Evolutionary conservation across 2,888 invertebrate genomes (phyloP).

Genomic region (Melangyna quadrimaculata): DNA sequence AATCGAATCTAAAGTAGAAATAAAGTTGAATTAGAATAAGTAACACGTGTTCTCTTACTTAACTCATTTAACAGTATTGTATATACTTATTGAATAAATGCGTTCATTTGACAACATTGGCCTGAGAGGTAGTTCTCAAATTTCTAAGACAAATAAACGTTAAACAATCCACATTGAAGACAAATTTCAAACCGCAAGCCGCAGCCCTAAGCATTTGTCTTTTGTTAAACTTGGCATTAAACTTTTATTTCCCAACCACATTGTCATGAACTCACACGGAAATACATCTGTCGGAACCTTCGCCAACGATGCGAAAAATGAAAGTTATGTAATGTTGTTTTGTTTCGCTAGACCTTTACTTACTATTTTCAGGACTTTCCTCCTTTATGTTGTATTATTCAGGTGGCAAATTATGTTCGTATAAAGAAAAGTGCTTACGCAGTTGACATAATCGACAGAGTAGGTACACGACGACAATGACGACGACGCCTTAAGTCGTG

Average conservation of each 20-base stretch:
- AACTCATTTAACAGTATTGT: too few species aligned
- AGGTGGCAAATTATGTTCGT: conserved; percentile 54
- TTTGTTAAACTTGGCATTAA: background rate
- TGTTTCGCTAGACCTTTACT: background rate
- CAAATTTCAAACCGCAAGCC: too few species aligned
- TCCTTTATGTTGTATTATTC: conserved; percentile 29
- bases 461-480: conserved; percentile 53
- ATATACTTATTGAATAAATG: too few species aligned
- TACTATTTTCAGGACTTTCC: background rate
- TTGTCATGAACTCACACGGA: background rate
- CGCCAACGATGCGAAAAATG: background rate
- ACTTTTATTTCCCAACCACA: background rate
- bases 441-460: conserved; percentile 70
- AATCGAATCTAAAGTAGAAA: too few species aligned
- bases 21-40: too few species aligned
- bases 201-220: too few species aligned
- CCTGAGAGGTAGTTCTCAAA: too few species aligned
- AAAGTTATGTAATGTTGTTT: background rate
- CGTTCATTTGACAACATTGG: too few species aligned
- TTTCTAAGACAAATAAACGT: too few species aligned
- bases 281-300: background rate
- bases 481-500: conserved; percentile 48
- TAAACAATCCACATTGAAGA: too few species aligned
- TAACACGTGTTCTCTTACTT: too few species aligned
- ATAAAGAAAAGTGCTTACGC: conserved; percentile 65